Conservation (phyloP, 1,140 invertebrate species). For the Eurosta solidaginis region DNA sequence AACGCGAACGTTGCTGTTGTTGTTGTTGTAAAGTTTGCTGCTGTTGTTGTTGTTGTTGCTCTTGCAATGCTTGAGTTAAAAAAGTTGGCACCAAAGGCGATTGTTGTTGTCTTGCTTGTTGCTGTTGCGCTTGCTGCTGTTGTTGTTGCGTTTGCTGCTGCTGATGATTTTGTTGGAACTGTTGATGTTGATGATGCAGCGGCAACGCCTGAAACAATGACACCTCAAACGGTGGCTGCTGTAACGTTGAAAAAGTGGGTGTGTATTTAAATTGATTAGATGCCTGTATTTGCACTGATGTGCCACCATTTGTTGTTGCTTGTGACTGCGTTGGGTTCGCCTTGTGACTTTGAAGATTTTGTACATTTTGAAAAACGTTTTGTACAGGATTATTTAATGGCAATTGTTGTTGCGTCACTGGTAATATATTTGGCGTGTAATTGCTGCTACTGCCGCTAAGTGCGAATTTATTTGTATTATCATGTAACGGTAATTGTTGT, state of each 20-base stretch:
- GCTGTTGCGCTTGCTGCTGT: constrained; percentile 40
- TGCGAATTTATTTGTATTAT: constrained; percentile 3
- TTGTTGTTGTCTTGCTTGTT: constrained; percentile 43
- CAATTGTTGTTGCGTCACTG: constrained; percentile 26
- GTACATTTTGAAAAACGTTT: constrained; percentile 56
- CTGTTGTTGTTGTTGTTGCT: constrained; percentile 41
- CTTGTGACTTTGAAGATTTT: constrained; percentile 38
- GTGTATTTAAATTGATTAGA: constrained; percentile 53
- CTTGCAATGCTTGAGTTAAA: constrained; percentile 15
- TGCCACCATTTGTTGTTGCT: constrained; percentile 36
- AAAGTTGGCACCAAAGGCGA: neutral
- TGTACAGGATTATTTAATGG: constrained; percentile 46
- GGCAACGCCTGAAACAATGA: constrained; percentile 48
- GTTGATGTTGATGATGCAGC: constrained; percentile 54
- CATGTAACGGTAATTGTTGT: constrained; percentile 52
- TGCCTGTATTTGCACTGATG: constrained; percentile 47
- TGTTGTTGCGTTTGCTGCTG: constrained; percentile 41
- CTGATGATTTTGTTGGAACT: constrained; percentile 45
- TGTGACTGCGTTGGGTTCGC: constrained; percentile 29
- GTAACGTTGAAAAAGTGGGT: constrained; percentile 38
- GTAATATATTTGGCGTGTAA: constrained; percentile 42
- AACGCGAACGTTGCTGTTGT: constrained; percentile 51
- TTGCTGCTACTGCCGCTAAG: constrained; percentile 33
- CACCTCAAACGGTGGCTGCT: constrained; percentile 39
- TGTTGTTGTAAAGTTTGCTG: constrained; percentile 44